phyloP scores from a whole-genome alignment of 2,113 vertebrate genomes.

The Pyxicephalus adspersus region DNA sequence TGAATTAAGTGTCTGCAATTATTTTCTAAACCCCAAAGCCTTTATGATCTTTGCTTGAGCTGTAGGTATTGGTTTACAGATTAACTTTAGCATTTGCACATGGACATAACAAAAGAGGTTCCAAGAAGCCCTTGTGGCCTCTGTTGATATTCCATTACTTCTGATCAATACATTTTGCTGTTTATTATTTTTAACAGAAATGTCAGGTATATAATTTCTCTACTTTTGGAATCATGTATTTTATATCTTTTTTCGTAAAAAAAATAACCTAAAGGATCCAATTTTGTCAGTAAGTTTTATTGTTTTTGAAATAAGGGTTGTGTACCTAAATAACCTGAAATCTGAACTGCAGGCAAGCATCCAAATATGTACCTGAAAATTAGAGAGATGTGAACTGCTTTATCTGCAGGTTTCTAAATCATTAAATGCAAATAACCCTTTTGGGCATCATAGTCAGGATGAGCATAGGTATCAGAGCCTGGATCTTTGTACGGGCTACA shows the following conservation, averaged over 20 bases:
- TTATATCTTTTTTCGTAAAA: not conserved
- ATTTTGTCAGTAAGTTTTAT: not conserved
- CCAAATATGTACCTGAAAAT: no score
- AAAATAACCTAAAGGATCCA: not conserved
- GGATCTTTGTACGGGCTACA: no score
- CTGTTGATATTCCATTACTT: conserved; percentile 59
- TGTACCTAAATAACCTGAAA: not conserved
- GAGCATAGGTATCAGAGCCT: no score
- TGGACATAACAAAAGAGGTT: conserved; percentile 65
- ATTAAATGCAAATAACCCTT: no score
- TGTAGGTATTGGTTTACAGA: conserved; percentile 64
- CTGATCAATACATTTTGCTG: conserved; percentile 58
- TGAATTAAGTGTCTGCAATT: conserved; percentile 63
- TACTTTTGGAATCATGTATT: not conserved
- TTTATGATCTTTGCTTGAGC: conserved; percentile 59
- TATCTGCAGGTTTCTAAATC: no score
- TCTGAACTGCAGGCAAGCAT: no score
- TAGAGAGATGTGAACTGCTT: no score
- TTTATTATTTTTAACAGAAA: conserved; percentile 60
- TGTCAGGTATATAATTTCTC: conserved; percentile 37
- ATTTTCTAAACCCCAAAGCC: conserved; percentile 63
- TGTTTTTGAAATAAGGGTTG: not conserved
- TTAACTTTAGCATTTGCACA: conserved; percentile 69
- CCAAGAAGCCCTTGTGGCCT: conserved; percentile 59
- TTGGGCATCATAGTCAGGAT: no score